A percentile compares a stretch with the other conserved stretches of the same genome.
phyloP scores from a whole-genome alignment of 1,140 invertebrate species.

The Sipha flava region DNA sequence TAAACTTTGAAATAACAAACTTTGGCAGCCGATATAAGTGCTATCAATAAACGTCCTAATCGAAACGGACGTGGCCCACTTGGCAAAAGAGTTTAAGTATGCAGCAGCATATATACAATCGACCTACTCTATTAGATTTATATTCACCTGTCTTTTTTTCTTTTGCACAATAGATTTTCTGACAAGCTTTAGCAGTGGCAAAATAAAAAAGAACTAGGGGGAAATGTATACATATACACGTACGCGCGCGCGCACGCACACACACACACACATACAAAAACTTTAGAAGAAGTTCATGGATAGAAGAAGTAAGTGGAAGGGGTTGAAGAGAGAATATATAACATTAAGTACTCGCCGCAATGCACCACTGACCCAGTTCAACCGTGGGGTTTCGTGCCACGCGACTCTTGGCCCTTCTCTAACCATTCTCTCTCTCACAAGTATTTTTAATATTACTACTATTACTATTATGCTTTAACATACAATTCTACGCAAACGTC shows the following conservation, averaged over 20 bases:
- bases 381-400: slow-evolving; percentile 27
- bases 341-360: slow-evolving; percentile 22
- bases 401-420: neutral
- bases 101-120: neutral
- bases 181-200: neutral
- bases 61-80: slow-evolving; percentile 24
- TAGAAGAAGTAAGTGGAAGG: neutral
- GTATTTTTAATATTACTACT: neutral
- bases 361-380: slow-evolving; percentile 29
- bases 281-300: neutral
- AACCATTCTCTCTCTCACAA: neutral
- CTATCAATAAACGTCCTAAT: slow-evolving; percentile 30
- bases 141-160: slow-evolving; percentile 1
- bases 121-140: neutral
- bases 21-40: neutral
- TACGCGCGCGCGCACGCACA: neutral
- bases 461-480: neutral
- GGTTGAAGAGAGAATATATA: neutral
- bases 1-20: neutral
- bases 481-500: neutral
- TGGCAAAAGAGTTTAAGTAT: slow-evolving; percentile 24
- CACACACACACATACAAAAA: neutral
- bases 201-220: neutral
- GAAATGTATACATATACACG: neutral
- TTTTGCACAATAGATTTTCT: neutral